These are phyloP conservation scores for Pristionchus exspectatus DNA, from an alignment of 2,888 invertebrate genomes.

Conservation along the genomic window DNA sequence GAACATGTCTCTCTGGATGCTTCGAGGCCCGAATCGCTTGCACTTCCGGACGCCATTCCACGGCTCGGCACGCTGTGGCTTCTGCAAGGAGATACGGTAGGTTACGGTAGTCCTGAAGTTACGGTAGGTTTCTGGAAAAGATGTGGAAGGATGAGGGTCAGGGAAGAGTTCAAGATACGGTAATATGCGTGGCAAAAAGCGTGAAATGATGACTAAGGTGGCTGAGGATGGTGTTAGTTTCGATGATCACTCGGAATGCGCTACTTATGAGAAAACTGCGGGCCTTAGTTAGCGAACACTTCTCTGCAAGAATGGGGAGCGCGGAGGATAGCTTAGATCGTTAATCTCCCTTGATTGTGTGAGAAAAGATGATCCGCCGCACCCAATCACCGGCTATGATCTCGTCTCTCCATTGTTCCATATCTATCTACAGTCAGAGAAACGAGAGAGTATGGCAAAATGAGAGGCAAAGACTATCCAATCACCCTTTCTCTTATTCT, in stretches of 20 bases:
- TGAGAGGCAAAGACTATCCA: no score
- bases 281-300: background rate
- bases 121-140: background rate
- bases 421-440: no score
- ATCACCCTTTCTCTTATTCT: no score
- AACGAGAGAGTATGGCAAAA: no score
- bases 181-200: no score
- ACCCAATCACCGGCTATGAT: background rate
- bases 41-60: constrained; percentile 66
- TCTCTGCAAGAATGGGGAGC: background rate
- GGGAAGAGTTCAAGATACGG: no score
- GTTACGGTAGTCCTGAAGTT: background rate
- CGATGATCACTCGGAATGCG: background rate
- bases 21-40: constrained; percentile 64
- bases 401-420: no score
- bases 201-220: no score
- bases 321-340: background rate
- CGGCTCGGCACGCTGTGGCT: constrained; percentile 64
- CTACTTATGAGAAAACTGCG: background rate
- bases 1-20: constrained; percentile 71
- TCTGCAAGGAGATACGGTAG: constrained; percentile 62
- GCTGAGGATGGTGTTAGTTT: background rate
- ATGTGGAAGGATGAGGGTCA: background rate
- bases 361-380: background rate
- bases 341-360: background rate